A percentile compares a stretch with the other conserved stretches of the same genome.
Conservation (phyloP, 2,113 vertebrate species). For the mouse (Mus musculus) region DNA sequence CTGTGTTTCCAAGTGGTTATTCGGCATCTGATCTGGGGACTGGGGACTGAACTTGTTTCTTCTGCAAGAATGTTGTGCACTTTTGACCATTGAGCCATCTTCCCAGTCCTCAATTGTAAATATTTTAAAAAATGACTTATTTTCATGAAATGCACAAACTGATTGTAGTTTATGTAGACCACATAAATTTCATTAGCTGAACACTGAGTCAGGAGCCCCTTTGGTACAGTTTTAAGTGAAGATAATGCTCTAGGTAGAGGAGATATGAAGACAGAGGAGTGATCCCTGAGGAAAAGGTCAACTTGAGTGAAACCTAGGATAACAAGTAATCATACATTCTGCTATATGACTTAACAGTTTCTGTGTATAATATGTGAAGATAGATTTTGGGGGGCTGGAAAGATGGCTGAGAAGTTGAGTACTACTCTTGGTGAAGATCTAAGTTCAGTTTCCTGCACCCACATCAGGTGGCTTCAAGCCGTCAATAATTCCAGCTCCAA, state of each 20-base stretch:
- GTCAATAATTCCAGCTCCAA: neutral
- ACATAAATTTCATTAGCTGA: neutral
- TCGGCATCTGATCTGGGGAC: neutral
- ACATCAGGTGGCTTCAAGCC: neutral
- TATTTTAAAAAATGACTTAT: slow-evolving; percentile 5
- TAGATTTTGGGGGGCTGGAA: neutral
- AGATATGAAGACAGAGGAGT: neutral
- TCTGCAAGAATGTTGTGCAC: neutral
- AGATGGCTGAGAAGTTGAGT: neutral
- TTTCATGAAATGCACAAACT: neutral
- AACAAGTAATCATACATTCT: neutral
- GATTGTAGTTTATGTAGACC: neutral
- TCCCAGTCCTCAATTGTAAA: neutral
- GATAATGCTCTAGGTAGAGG: neutral
- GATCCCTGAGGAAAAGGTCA: neutral
- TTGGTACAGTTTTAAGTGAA: neutral
- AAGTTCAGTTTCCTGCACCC: neutral
- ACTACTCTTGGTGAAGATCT: neutral
- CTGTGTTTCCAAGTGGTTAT: neutral
- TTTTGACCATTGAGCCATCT: neutral
- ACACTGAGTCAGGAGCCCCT: neutral
- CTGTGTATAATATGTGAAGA: neutral
- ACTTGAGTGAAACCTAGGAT: neutral
- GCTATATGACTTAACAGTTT: neutral
- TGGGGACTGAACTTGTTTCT: neutral